Evolutionary conservation across 2,113 vertebrate genomes (phyloP).

Genomic region (Percina caprodes): DNA sequence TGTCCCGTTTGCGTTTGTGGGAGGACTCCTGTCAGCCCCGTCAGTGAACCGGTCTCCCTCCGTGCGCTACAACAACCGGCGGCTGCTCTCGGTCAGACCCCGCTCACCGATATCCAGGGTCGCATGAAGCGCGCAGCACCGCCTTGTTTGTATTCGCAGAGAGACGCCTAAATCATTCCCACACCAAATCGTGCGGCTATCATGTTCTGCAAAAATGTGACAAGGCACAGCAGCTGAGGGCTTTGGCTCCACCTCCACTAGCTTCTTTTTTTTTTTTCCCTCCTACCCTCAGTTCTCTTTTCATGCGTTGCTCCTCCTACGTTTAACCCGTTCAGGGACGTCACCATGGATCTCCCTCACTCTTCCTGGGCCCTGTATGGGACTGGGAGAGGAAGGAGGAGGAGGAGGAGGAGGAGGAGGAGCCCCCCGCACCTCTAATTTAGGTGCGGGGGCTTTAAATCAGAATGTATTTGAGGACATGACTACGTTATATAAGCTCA

Average conservation of each 20-base stretch:
- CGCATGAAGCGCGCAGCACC: slow-evolving; percentile 38
- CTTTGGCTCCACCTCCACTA: slow-evolving; percentile 72
- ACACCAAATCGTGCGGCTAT: slow-evolving; percentile 65
- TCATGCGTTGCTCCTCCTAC: slow-evolving; percentile 70
- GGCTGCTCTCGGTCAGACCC: slow-evolving; percentile 19
- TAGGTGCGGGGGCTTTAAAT: slow-evolving; percentile 68
- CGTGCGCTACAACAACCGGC: slow-evolving; percentile 36
- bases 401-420: too few species aligned
- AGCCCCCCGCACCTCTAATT: not conserved
- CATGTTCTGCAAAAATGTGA: slow-evolving; percentile 80
- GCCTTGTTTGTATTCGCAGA: slow-evolving; percentile 56
- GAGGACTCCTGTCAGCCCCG: slow-evolving; percentile 60
- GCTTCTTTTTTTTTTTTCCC: slow-evolving; percentile 6
- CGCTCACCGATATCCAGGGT: slow-evolving; percentile 38
- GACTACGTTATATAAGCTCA: slow-evolving; percentile 68
- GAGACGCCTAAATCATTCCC: slow-evolving; percentile 59
- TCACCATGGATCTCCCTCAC: slow-evolving; percentile 58
- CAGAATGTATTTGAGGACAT: slow-evolving; percentile 55
- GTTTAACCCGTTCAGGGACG: slow-evolving; percentile 76
- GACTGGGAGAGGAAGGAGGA: slow-evolving; percentile 1
- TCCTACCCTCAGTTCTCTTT: slow-evolving; percentile 53
- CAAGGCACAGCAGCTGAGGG: slow-evolving; percentile 84
- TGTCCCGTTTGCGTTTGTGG: slow-evolving; percentile 70
- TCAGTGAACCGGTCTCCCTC: slow-evolving; percentile 36
- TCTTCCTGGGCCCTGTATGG: slow-evolving; percentile 36